phyloP scores from a whole-genome alignment of 1,140 invertebrate species.

The Lepidurus arcticus region DNA sequence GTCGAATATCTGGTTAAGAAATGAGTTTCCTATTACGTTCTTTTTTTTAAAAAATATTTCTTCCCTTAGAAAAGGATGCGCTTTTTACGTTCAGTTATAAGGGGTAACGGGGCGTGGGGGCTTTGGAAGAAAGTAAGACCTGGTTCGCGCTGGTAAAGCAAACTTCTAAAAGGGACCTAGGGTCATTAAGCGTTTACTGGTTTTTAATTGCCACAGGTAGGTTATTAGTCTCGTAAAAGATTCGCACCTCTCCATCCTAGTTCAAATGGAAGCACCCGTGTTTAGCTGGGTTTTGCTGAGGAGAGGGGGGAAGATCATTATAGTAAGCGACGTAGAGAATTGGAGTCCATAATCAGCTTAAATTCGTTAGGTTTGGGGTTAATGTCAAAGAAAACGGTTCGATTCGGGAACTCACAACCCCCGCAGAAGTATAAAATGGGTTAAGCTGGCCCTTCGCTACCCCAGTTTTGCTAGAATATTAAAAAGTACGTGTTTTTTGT shows the following conservation, averaged over 20 bases:
- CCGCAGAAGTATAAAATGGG: background rate
- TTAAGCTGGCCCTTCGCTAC: background rate
- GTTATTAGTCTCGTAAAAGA: slow-evolving; percentile 22
- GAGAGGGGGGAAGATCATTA: background rate
- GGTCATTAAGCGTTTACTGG: background rate
- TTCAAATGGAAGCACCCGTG: background rate
- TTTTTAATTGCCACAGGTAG: slow-evolving; percentile 16
- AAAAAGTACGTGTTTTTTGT: background rate
- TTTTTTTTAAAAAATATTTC: too few species aligned
- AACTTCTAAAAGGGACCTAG: background rate
- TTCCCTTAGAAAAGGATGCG: too few species aligned
- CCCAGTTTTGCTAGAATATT: background rate
- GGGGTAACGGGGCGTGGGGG: background rate
- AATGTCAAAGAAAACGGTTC: background rate
- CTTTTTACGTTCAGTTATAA: background rate
- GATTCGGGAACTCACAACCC: background rate
- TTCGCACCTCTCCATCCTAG: background rate
- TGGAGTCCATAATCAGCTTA: background rate
- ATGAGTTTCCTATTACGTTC: too few species aligned
- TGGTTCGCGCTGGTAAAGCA: background rate
- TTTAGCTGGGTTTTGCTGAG: background rate
- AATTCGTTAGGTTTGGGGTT: background rate
- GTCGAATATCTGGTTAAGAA: too few species aligned
- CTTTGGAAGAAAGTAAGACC: background rate
- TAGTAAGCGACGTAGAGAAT: background rate